Conservation (phyloP, 23 tunicate genomes). For the Ascidia mentula region DNA sequence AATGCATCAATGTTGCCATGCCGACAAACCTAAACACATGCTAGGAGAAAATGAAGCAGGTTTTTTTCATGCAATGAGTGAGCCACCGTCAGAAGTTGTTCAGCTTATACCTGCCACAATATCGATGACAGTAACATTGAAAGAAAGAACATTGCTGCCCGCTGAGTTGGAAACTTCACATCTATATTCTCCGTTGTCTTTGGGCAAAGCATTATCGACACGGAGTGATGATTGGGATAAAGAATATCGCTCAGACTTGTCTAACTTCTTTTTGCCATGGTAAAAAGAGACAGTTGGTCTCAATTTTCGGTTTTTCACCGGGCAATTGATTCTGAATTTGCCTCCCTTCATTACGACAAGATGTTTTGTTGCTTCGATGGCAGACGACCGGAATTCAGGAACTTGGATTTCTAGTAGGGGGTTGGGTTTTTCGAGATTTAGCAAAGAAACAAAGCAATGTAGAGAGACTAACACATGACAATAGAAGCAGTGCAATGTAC, state of each 20-base stretch:
- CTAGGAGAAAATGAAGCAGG: conserved; percentile 10
- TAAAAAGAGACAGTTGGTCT: not conserved
- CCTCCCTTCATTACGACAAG: not conserved
- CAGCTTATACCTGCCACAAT: not conserved
- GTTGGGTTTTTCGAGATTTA: not conserved
- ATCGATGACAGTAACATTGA: conserved; percentile 6
- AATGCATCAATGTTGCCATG: conserved; percentile 11
- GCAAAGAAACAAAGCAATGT: not conserved
- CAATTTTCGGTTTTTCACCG: not conserved
- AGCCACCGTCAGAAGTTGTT: not conserved
- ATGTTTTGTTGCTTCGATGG: not conserved
- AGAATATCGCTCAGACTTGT: not conserved
- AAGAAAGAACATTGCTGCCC: conserved; percentile 26
- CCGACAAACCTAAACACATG: not conserved
- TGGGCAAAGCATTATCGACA: conserved; percentile 77
- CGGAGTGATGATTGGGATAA: not conserved
- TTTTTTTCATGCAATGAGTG: conserved; percentile 4
- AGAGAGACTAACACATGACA: conserved; percentile 3
- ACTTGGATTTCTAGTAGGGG: conserved; percentile 1
- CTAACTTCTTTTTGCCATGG: not conserved
- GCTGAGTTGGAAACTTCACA: conserved; percentile 73
- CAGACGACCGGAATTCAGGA: not conserved
- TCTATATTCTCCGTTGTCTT: conserved; percentile 76
- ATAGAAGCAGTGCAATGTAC: conserved; percentile 1
- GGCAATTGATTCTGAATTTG: not conserved